These are phyloP conservation scores for Apotomis turbidana DNA, from an alignment of 2,888 invertebrate genomes.

Conservation along the genomic window DNA sequence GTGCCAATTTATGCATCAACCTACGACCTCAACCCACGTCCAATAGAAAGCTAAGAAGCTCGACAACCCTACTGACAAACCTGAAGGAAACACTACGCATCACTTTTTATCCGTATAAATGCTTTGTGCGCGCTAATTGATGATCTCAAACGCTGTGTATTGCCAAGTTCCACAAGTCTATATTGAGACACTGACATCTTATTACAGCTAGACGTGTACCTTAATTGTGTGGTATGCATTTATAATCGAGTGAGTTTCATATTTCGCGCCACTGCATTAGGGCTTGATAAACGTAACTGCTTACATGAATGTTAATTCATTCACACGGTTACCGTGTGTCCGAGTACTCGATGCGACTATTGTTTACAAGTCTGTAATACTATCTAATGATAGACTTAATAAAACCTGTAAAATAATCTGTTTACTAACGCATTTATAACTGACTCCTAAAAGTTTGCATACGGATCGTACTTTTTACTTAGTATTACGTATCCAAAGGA, in stretches of 20 bases:
- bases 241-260: slow-evolving; percentile 25
- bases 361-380: slow-evolving; percentile 15
- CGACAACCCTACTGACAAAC: not conserved
- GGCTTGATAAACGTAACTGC: slow-evolving; percentile 14
- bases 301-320: slow-evolving; percentile 16
- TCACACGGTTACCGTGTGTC: slow-evolving; percentile 27
- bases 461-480: too few relatives aligned
- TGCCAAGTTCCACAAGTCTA: slow-evolving; percentile 65
- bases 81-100: slow-evolving; percentile 8
- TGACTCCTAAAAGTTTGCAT: too few relatives aligned
- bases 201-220: slow-evolving; percentile 27
- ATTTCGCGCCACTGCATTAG: slow-evolving; percentile 33
- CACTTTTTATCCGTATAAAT: slow-evolving; percentile 7
- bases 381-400: too few relatives aligned
- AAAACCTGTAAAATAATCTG: too few relatives aligned
- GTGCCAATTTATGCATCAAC: slow-evolving; percentile 69
- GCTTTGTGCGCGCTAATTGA: slow-evolving; percentile 46
- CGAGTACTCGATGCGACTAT: slow-evolving; percentile 12
- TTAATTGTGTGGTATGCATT: slow-evolving; percentile 6
- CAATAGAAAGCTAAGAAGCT: slow-evolving; percentile 49
- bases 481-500: too few relatives aligned
- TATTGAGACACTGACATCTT: slow-evolving; percentile 51
- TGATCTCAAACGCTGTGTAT: slow-evolving; percentile 57
- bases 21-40: slow-evolving; percentile 65
- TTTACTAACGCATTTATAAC: too few relatives aligned